Percentiles rank a stretch among this genome's conserved stretches.
Evolutionary conservation across 2,797 vertebrate genomes (phyloP).

Genomic region (Naso thynnoides): DNA sequence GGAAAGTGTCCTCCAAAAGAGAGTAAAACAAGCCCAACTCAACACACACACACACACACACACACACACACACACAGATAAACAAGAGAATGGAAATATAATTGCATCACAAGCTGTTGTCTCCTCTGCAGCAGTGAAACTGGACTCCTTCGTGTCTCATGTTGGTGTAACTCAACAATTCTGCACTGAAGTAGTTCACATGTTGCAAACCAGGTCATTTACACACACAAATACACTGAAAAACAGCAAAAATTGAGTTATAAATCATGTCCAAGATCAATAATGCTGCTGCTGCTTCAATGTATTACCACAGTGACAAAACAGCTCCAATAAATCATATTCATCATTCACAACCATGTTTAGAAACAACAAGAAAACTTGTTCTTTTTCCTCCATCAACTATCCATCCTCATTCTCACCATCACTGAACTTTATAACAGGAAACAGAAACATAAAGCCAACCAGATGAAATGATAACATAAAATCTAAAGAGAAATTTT

Average conservation of each 20-base stretch:
- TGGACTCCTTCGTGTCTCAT: conserved; percentile 29
- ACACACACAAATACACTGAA: background rate
- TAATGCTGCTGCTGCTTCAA: background rate
- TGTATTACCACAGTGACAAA: background rate
- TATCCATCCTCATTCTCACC: background rate
- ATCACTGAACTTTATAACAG: background rate
- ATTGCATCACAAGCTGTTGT: conserved; percentile 31
- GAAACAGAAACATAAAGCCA: background rate
- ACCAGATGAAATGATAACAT: background rate
- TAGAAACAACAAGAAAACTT: background rate
- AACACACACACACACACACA: background rate
- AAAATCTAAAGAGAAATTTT: too few relatives aligned
- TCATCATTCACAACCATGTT: background rate
- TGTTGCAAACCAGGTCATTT: background rate
- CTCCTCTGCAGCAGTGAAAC: conserved; percentile 45
- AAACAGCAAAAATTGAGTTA: background rate
- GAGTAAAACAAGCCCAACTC: background rate
- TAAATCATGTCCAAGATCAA: background rate
- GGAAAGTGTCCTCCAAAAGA: background rate
- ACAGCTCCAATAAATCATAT: background rate
- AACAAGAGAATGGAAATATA: conserved; percentile 36
- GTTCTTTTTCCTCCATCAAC: background rate
- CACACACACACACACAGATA: conserved; percentile 2
- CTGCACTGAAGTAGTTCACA: conserved; percentile 3
- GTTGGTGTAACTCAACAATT: conserved; percentile 29